Evolutionary conservation across 2,888 invertebrate species (phyloP).

Genomic region (Chromoteleia sp.): DNA sequence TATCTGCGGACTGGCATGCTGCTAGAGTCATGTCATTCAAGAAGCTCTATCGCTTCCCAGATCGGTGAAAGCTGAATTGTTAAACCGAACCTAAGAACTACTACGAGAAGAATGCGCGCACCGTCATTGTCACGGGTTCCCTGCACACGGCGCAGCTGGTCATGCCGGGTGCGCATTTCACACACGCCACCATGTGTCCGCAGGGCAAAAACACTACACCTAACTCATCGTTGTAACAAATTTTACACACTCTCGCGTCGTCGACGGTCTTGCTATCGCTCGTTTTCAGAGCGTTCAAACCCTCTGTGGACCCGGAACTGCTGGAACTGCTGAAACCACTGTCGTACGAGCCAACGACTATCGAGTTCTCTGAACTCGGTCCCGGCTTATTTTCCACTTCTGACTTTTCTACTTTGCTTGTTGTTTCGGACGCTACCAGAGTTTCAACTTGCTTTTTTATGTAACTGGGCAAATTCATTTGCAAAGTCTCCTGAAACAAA

Average conservation of each 20-base stretch:
- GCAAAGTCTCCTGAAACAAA: constrained; percentile 82
- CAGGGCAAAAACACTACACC: constrained; percentile 97
- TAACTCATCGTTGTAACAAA: constrained; percentile 95
- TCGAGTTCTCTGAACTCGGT: constrained; percentile 65
- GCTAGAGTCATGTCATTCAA: constrained; percentile 82
- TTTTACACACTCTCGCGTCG: constrained; percentile 91
- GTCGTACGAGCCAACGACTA: constrained; percentile 65
- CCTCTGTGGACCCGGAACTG: constrained; percentile 63
- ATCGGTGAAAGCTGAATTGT: constrained; percentile 1
- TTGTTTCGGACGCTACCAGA: constrained; percentile 50
- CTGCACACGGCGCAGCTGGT: constrained; percentile 95
- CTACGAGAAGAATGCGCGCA: constrained; percentile 87
- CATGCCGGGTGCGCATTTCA: constrained; percentile 94
- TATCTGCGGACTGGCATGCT: constrained; percentile 78
- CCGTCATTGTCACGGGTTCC: constrained; percentile 88
- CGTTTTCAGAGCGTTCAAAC: constrained; percentile 63
- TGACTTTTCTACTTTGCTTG: constrained; percentile 33
- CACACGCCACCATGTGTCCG: constrained; percentile 97
- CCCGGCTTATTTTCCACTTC: constrained; percentile 70
- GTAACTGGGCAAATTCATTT: constrained; percentile 81
- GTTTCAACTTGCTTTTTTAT: constrained; percentile 79
- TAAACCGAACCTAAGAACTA: constrained; percentile 21
- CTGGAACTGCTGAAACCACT: constrained; percentile 66
- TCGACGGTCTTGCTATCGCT: constrained; percentile 71
- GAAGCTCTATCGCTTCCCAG: constrained; percentile 24